A percentile compares a stretch with the other conserved stretches of the same genome.
Conservation (phyloP, 2,888 invertebrate species). For the Anthoptus insignis region DNA sequence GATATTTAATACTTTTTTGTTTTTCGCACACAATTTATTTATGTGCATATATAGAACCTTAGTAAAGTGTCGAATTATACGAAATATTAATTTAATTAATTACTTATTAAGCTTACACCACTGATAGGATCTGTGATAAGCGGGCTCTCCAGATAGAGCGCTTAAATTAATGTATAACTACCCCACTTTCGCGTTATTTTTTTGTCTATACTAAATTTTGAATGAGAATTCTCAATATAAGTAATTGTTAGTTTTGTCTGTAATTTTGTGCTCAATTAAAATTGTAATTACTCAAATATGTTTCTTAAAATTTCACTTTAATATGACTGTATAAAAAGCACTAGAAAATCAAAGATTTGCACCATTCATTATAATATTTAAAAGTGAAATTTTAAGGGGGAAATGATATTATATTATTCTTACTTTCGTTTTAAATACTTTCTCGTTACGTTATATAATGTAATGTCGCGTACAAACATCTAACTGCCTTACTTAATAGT, state of each 20-base stretch:
- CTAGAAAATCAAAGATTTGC: not conserved
- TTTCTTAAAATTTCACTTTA: not conserved
- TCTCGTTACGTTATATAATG: not conserved
- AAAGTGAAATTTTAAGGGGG: not conserved
- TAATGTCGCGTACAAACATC: not conserved
- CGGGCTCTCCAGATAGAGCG: constrained; percentile 44
- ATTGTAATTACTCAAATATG: too few species aligned
- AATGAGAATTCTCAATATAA: not conserved
- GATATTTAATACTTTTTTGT: too few species aligned
- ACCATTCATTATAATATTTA: not conserved
- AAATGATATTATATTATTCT: not conserved
- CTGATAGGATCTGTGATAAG: constrained; percentile 25
- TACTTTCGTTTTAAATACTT: not conserved
- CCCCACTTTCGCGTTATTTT: constrained; percentile 7
- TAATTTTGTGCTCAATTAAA: constrained; percentile 1
- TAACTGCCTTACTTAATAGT: too few species aligned
- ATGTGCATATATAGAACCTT: too few species aligned
- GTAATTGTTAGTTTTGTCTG: not conserved
- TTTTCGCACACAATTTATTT: too few species aligned
- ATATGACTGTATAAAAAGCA: not conserved
- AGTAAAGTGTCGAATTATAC: constrained; percentile 24
- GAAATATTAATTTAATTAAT: constrained; percentile 8
- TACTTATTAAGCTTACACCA: constrained; percentile 18
- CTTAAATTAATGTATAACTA: constrained; percentile 1
- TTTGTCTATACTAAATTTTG: not conserved